Base-by-base conservation (phyloP, 2,113 vertebrate species). In the Cairina moschata region DNA sequence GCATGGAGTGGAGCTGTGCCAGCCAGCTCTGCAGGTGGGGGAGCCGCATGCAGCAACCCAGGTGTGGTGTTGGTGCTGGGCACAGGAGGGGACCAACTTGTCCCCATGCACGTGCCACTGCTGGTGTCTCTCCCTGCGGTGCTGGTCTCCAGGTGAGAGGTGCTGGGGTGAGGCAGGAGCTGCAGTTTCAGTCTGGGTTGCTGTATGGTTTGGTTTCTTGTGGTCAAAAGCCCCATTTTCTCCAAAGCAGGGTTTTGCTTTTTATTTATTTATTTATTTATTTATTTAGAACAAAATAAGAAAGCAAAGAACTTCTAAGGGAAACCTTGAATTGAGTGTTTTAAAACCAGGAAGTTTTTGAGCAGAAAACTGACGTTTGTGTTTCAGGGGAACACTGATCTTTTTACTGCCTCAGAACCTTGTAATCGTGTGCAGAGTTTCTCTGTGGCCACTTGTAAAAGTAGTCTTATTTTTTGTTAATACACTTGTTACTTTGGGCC, bases 321-420 rank as follows among this genome's bases (percentile, higher is more conserved):
- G 21, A 36, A 42, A 60, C 31, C 34, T 32, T 22, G 38, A 65
- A 6, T 60, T 80, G 38, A 63, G 26, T 18, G 44, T 55, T 62
- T 72, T 38, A 48, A 20, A 77, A 13, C 26, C 5, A 18, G 22
- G 38, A 63, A 31, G 28, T 55, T 54, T 91, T 66, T 36, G 62
- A 48, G 29, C 8, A 13, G 38, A 38, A 83, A 66, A 31, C 0
- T 0, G 40, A 8, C 4, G 3, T 60, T 52, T 48, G 8, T n/a
- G 15, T 8, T 78, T 62, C 3, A 18, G 44, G 36, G 15, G 9
- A 46, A n/a, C 36, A 42, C 15, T 59, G 68, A 54, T 46, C 36
- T 48, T 59, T 74, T 32, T 34, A 25, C 59, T 48, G 1, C 84
- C 60, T 52, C 48, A n/a, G 74, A 84, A 60, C 29, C 38, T 91